These are phyloP conservation scores for Anastatus disparis DNA, from an alignment of 1,140 invertebrate genomes.

Conservation along the genomic window DNA sequence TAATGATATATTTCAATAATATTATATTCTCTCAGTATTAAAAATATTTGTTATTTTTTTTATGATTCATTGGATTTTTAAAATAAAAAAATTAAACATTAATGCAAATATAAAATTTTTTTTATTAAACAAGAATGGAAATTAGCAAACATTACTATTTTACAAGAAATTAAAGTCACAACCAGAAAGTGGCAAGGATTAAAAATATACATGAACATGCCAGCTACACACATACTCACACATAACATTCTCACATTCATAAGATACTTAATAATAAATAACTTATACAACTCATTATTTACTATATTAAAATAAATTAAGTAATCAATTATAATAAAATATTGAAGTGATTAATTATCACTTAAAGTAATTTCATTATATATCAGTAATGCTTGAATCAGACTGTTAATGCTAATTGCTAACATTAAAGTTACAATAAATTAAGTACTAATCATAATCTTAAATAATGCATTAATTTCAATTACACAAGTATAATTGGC, in stretches of 20 bases:
- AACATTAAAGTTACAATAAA: slow-evolving; percentile 9
- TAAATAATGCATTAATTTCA: slow-evolving; percentile 6
- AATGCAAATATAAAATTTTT: no score
- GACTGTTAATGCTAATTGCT: no score
- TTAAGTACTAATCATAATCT: slow-evolving; percentile 19
- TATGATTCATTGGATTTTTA: no score
- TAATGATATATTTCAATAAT: no score
- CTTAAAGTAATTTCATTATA: neutral
- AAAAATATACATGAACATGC: neutral
- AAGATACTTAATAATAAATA: neutral
- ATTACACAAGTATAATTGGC: slow-evolving; percentile 2
- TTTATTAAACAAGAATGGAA: neutral
- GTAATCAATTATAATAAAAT: neutral
- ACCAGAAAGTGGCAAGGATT: slow-evolving; percentile 7
- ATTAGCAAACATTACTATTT: neutral
- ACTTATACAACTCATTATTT: neutral
- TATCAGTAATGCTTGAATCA: slow-evolving; percentile 1
- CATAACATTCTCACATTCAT: neutral
- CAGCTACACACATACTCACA: no score
- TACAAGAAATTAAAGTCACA: slow-evolving; percentile 13
- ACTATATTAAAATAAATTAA: slow-evolving; percentile 6
- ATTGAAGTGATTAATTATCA: neutral
- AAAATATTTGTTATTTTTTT: no score
- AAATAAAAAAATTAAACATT: no score
- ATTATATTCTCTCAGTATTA: no score